Conservation (phyloP, 2,888 invertebrate genomes). For the Cheilosia soror region DNA sequence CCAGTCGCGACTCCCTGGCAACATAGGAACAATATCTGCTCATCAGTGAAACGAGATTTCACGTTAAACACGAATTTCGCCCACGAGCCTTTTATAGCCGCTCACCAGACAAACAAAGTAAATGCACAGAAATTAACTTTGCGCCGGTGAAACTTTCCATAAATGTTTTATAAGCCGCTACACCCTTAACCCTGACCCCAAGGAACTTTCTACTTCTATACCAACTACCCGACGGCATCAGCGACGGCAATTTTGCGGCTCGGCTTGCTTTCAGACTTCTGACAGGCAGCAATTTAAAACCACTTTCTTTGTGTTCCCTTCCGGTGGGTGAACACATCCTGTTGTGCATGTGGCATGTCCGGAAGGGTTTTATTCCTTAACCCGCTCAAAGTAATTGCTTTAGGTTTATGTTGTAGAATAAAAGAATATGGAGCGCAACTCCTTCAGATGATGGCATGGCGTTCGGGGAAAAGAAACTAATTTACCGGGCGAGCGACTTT, state of each 20-base stretch:
- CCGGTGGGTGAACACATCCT: not conserved
- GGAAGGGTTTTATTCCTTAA: conserved; percentile 1
- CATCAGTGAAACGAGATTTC: not conserved
- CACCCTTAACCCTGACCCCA: conserved; percentile 6
- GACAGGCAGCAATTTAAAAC: not conserved
- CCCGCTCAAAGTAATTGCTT: not conserved
- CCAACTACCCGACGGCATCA: conserved; percentile 2
- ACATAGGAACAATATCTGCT: not conserved
- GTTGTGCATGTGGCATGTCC: conserved; percentile 15
- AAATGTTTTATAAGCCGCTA: conserved; percentile 37
- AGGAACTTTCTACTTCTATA: conserved; percentile 13
- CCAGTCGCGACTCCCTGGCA: not conserved
- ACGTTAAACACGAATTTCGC: conserved; percentile 2
- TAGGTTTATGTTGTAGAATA: not conserved
- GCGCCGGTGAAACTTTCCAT: conserved; percentile 1
- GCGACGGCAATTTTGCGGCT: conserved; percentile 25
- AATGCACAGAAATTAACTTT: conserved; percentile 1
- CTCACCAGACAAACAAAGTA: not conserved
- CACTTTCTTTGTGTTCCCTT: conserved; percentile 8
- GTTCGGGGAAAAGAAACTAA: too few species aligned
- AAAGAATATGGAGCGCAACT: too few species aligned
- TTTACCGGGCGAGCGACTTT: too few species aligned
- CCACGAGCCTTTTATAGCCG: not conserved
- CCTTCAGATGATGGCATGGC: too few species aligned
- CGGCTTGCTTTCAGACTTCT: not conserved